Evolutionary conservation across 1,140 invertebrate genomes (phyloP).

Genomic region (Caerostris darwini): DNA sequence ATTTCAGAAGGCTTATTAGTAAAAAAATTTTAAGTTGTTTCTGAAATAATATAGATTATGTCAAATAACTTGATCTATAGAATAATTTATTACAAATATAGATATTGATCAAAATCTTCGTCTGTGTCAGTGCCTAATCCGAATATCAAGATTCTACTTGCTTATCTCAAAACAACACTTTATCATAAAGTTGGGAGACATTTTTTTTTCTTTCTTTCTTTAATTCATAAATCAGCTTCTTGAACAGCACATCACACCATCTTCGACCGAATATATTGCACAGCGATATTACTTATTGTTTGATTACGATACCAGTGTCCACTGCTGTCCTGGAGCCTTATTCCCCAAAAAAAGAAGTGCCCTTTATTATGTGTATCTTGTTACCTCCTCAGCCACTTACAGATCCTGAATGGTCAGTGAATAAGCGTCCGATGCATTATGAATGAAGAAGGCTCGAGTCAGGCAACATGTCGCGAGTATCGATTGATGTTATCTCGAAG

Average conservation of each 20-base stretch:
- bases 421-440: constrained; percentile 35
- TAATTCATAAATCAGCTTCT: neutral
- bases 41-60: too few species aligned
- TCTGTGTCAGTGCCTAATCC: too few species aligned
- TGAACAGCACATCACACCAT: neutral
- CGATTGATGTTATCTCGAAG: constrained; percentile 25
- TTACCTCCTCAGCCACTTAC: constrained; percentile 34
- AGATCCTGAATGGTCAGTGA: constrained; percentile 31
- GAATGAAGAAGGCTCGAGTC: constrained; percentile 7
- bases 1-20: too few species aligned
- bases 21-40: too few species aligned
- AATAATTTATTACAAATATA: too few species aligned
- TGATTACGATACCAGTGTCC: neutral
- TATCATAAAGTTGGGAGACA: too few species aligned
- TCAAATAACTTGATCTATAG: too few species aligned
- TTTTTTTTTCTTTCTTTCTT: neutral
- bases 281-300: neutral
- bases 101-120: too few species aligned
- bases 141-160: too few species aligned
- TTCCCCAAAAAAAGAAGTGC: neutral
- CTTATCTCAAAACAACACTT: too few species aligned
- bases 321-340: neutral
- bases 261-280: neutral
- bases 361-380: neutral
- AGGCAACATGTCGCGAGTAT: constrained; percentile 23